These are phyloP conservation scores for Cynoglossus semilaevis DNA, from an alignment of 2,113 vertebrate genomes.

Conservation along the genomic window DNA sequence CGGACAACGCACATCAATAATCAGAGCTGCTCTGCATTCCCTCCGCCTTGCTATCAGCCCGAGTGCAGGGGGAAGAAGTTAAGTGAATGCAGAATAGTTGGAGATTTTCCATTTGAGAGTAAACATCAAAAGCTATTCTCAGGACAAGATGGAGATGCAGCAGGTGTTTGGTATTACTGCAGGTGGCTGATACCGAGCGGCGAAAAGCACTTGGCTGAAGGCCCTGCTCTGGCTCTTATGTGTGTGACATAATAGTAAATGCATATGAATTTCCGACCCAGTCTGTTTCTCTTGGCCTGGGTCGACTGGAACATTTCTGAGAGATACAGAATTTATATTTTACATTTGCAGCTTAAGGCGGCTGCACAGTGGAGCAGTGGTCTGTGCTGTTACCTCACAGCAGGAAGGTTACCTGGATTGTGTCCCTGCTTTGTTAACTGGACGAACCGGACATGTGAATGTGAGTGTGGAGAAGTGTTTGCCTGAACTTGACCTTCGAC, in stretches of 20 bases:
- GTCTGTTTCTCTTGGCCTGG: too few relatives aligned
- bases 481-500: too few relatives aligned
- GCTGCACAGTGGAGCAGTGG: too few relatives aligned
- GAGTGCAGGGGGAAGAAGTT: slow-evolving; percentile 2
- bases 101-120: slow-evolving; percentile 38
- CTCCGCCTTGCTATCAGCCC: slow-evolving; percentile 28
- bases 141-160: slow-evolving; percentile 8
- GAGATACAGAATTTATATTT: too few relatives aligned
- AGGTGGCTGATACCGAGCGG: slow-evolving; percentile 6
- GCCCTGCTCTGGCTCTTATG: too few relatives aligned
- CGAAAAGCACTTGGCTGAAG: slow-evolving; percentile 10
- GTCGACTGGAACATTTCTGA: too few relatives aligned
- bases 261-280: neutral
- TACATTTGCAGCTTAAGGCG: too few relatives aligned
- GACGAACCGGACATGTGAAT: too few relatives aligned
- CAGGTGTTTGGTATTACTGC: slow-evolving; percentile 27
- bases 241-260: neutral
- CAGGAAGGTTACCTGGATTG: too few relatives aligned
- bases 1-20: slow-evolving; percentile 44
- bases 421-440: too few relatives aligned
- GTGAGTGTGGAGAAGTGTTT: too few relatives aligned
- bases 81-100: slow-evolving; percentile 33
- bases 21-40: slow-evolving; percentile 52
- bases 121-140: slow-evolving; percentile 43
- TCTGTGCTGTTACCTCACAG: too few relatives aligned